These are phyloP conservation scores for Gryllus bimaculatus DNA, from an alignment of 1,140 invertebrate genomes.

Conservation along the genomic window DNA sequence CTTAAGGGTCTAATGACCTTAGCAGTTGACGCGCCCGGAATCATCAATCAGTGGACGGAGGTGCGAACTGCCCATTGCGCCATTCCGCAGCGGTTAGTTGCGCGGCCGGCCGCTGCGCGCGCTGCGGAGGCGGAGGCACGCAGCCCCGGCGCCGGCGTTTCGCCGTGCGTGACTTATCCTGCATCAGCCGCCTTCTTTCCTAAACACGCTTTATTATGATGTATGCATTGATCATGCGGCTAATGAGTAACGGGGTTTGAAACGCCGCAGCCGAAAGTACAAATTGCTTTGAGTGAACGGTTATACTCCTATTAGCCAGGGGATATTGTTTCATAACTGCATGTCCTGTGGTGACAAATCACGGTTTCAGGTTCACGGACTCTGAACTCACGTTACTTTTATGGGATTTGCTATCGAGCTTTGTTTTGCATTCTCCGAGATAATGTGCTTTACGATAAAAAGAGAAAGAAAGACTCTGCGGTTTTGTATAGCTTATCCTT, in stretches of 20 bases:
- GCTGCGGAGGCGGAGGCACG: background rate
- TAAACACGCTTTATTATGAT: conserved; percentile 1
- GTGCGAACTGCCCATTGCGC: no score
- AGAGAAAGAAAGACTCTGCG: background rate
- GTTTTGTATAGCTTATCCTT: background rate
- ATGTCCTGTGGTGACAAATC: background rate
- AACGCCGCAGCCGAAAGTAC: background rate
- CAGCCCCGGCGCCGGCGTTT: no score
- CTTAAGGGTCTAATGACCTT: no score
- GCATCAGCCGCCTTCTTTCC: background rate
- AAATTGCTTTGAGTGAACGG: background rate
- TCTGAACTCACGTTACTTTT: background rate
- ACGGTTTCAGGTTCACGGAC: background rate
- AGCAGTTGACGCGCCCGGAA: no score
- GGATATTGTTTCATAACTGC: background rate
- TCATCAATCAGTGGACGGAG: no score
- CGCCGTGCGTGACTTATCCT: background rate
- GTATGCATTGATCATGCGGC: background rate
- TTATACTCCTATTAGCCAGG: background rate
- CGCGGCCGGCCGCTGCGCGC: no score
- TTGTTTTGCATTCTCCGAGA: background rate
- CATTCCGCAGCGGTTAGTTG: no score
- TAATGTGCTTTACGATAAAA: background rate
- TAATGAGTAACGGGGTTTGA: background rate
- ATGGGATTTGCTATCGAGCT: background rate